These are phyloP conservation scores for Cryptus armator DNA, from an alignment of 2,888 invertebrate species.

Conservation along the genomic window DNA sequence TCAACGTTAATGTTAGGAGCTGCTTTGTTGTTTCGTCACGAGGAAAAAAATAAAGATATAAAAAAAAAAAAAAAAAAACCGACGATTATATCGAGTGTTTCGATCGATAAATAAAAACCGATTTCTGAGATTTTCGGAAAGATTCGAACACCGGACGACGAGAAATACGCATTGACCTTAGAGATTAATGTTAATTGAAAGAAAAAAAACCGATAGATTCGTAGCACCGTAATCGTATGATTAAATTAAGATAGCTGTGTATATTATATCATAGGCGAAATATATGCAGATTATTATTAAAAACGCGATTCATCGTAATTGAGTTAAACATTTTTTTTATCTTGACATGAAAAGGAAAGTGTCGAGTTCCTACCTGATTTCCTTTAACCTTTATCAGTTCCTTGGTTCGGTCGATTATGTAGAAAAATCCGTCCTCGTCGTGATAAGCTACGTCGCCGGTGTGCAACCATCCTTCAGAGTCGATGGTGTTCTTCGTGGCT, in stretches of 20 bases:
- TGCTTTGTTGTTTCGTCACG: neutral
- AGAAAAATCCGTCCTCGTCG: constrained; percentile 91
- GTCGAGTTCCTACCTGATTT: constrained; percentile 89
- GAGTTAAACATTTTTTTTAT: constrained; percentile 14
- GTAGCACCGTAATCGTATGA: constrained; percentile 74
- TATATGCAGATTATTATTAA: constrained; percentile 82
- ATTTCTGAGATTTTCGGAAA: neutral
- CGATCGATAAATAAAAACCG: neutral
- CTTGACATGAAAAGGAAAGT: neutral
- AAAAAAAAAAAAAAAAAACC: neutral
- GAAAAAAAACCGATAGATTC: constrained; percentile 71
- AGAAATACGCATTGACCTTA: constrained; percentile 50
- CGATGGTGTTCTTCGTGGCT: constrained; percentile 90
- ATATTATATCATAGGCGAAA: constrained; percentile 83
- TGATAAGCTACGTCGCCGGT: constrained; percentile 93
- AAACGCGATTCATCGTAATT: constrained; percentile 28
- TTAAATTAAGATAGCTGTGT: constrained; percentile 81
- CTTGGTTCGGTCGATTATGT: constrained; percentile 92
- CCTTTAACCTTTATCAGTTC: constrained; percentile 95
- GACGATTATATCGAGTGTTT: neutral
- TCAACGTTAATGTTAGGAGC: constrained; percentile 31
- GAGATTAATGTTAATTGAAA: constrained; percentile 66
- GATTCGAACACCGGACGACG: constrained; percentile 1
- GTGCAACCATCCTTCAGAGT: constrained; percentile 92
- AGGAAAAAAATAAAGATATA: neutral